Evolutionary conservation across 1,140 invertebrate species (phyloP).

Genomic region (Tyrophagus putrescentiae): DNA sequence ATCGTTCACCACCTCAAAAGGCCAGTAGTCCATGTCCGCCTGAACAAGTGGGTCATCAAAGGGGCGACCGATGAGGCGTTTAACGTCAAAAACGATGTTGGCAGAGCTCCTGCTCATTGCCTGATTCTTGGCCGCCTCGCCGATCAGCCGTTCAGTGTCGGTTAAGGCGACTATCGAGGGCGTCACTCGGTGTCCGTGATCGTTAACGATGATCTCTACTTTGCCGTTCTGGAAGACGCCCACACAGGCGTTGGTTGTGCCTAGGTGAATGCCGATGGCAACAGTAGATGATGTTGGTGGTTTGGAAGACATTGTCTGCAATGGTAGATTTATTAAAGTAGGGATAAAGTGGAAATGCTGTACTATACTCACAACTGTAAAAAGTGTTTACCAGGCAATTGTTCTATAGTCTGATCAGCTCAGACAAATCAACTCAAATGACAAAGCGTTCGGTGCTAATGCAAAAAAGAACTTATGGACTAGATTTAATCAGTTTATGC

Average conservation of each 20-base stretch:
- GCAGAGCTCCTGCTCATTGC: constrained; percentile 70
- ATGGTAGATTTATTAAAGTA: too few relatives aligned
- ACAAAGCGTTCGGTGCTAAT: too few relatives aligned
- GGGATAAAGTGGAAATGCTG: too few relatives aligned
- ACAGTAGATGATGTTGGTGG: too few relatives aligned
- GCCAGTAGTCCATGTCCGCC: constrained; percentile 85
- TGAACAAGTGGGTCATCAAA: constrained; percentile 79
- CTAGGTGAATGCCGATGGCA: constrained; percentile 36
- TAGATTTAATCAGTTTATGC: too few relatives aligned
- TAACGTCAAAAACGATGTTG: constrained; percentile 40
- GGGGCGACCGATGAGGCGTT: constrained; percentile 49
- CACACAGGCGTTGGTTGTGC: constrained; percentile 37
- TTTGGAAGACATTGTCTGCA: too few relatives aligned
- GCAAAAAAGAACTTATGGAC: too few relatives aligned
- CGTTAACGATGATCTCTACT: constrained; percentile 12
- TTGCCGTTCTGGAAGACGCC: constrained; percentile 32
- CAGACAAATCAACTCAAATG: too few relatives aligned
- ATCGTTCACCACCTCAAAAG: constrained; percentile 36
- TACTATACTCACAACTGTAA: too few relatives aligned
- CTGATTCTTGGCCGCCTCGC: constrained; percentile 42
- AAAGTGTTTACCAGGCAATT: too few relatives aligned
- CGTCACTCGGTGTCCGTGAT: constrained; percentile 33
- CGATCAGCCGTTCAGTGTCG: constrained; percentile 31
- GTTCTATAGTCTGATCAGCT: too few relatives aligned
- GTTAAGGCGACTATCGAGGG: constrained; percentile 22